These are phyloP conservation scores for Brachyopa scutellaris DNA, from an alignment of 2,888 invertebrate species.

Conservation along the genomic window DNA sequence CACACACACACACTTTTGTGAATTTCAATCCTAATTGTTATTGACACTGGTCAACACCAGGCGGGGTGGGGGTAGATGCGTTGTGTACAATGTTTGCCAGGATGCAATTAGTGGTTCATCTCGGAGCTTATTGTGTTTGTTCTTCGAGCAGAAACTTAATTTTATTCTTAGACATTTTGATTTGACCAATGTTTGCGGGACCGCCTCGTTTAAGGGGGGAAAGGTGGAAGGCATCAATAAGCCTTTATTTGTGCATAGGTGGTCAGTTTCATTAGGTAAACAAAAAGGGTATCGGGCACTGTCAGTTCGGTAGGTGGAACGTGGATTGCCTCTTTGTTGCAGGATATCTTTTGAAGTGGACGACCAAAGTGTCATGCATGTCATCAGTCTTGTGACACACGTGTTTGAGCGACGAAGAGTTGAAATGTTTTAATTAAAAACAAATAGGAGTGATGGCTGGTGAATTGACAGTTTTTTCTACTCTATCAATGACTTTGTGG, in stretches of 20 bases:
- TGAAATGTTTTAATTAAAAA: conserved; percentile 37
- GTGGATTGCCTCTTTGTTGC: background rate
- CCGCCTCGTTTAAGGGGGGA: conserved; percentile 5
- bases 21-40: conserved; percentile 73
- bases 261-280: conserved; percentile 61
- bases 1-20: conserved; percentile 54
- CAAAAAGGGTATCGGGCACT: conserved; percentile 34
- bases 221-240: conserved; percentile 15
- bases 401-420: conserved; percentile 1
- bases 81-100: conserved; percentile 69
- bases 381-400: conserved; percentile 30
- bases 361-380: conserved; percentile 13
- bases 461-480: too few relatives aligned
- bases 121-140: conserved; percentile 70
- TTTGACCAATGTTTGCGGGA: background rate
- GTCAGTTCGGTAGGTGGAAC: conserved; percentile 17
- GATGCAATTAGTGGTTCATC: conserved; percentile 73
- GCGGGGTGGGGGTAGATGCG: background rate
- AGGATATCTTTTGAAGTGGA: conserved; percentile 13
- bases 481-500: too few relatives aligned
- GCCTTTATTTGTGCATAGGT: conserved; percentile 55
- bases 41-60: conserved; percentile 71
- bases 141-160: conserved; percentile 69
- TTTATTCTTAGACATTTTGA: conserved; percentile 65
- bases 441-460: conserved; percentile 20